Evolutionary conservation across 2,888 invertebrate species (phyloP).

Genomic region (Acleris holmiana): DNA sequence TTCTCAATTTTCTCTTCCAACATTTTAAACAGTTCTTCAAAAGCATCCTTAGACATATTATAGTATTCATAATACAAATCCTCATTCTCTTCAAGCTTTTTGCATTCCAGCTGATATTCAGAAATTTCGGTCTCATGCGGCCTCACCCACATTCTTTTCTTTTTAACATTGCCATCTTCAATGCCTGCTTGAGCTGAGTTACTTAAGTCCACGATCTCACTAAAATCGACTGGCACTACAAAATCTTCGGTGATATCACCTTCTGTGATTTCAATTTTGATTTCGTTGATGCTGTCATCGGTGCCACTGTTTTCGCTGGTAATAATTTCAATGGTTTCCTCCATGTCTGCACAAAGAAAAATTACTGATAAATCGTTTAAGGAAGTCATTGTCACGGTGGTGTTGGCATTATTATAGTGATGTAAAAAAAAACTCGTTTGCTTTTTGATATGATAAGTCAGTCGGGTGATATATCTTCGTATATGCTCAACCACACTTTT

Average conservation of each 20-base stretch:
- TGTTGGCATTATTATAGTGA: neutral
- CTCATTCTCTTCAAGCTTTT: neutral
- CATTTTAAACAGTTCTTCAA: conserved; percentile 14
- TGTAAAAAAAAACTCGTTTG: neutral
- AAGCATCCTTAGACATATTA: conserved; percentile 24
- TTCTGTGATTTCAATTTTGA: neutral
- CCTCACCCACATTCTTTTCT: neutral
- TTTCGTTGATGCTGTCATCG: neutral
- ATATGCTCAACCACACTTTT: too few relatives aligned
- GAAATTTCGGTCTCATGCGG: neutral
- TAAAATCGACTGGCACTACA: neutral
- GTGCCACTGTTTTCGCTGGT: neutral
- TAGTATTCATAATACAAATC: conserved; percentile 6
- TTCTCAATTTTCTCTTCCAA: conserved; percentile 10
- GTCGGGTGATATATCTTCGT: too few relatives aligned
- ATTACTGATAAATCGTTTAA: conserved; percentile 29
- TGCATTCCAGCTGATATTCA: neutral
- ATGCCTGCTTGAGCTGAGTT: neutral
- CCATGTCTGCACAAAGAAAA: conserved; percentile 28
- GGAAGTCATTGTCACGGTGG: neutral
- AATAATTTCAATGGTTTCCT: neutral
- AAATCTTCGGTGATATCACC: neutral
- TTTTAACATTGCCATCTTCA: neutral
- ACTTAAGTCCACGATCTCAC: too few relatives aligned
- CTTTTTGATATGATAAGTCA: too few relatives aligned